phyloP scores from a whole-genome alignment of 2,888 invertebrate genomes.

The Caradrina kadenii region DNA sequence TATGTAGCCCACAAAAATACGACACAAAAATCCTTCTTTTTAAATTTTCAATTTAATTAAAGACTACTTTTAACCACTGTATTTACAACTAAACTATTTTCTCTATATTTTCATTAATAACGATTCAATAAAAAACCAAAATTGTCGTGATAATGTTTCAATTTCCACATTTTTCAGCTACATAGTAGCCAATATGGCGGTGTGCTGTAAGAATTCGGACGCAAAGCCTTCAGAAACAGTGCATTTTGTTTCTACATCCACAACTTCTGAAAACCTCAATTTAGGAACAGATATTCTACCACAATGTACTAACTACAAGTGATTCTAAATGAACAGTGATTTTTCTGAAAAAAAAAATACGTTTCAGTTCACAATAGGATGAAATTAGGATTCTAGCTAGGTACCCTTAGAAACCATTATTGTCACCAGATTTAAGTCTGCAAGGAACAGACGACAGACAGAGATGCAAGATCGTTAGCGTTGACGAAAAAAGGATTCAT shows the following conservation, averaged over 20 bases:
- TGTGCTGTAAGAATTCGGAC: constrained; percentile 40
- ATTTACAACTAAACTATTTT: neutral
- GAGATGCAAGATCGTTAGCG: no score
- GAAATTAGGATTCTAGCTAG: no score
- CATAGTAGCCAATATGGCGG: constrained; percentile 54
- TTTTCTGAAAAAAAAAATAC: no score
- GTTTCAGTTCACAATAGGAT: no score
- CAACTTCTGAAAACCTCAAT: neutral
- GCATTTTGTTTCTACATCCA: neutral
- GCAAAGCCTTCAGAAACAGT: constrained; percentile 22
- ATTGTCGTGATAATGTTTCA: neutral
- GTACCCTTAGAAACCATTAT: no score
- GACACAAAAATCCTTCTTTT: no score
- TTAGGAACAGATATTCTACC: neutral
- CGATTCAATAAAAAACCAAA: neutral
- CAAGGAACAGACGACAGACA: no score
- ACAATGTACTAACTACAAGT: neutral
- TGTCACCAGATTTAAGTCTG: no score
- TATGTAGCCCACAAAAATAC: neutral
- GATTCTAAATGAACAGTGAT: no score
- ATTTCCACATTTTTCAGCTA: constrained; percentile 12
- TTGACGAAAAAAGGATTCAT: no score
- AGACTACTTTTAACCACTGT: neutral
- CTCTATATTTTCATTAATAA: neutral
- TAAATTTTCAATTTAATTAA: neutral